Conservation (phyloP, 1,140 invertebrate species). For the Lamellibrachia luymesi region DNA sequence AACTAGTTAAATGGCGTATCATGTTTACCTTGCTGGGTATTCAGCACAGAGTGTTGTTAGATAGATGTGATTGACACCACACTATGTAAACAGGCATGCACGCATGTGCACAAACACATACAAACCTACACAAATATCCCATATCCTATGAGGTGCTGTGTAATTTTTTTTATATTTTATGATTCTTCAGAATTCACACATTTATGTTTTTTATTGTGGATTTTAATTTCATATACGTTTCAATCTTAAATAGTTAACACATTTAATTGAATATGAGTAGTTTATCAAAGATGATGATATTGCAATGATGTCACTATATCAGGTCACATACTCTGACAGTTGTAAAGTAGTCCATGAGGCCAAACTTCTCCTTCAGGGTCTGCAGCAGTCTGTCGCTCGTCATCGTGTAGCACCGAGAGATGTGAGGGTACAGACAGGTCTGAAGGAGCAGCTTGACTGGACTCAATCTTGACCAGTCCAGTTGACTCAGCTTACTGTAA, state of each 20-base stretch:
- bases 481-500: neutral
- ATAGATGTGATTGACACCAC: too few species aligned
- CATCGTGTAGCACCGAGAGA: constrained; percentile 36
- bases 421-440: constrained; percentile 47
- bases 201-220: too few species aligned
- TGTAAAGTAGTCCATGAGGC: constrained; percentile 44
- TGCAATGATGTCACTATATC: neutral
- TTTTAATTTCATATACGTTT: too few species aligned
- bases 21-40: too few species aligned
- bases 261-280: neutral
- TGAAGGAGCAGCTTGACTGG: constrained; percentile 31
- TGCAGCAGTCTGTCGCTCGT: constrained; percentile 45
- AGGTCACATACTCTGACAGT: constrained; percentile 45
- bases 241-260: neutral
- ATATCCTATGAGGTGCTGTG: too few species aligned
- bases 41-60: too few species aligned
- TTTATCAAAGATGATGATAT: neutral
- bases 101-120: too few species aligned
- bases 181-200: too few species aligned
- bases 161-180: too few species aligned
- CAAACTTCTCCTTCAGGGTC: constrained; percentile 47
- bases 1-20: too few species aligned
- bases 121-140: too few species aligned
- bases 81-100: too few species aligned
- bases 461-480: neutral